Base-by-base conservation (phyloP, 2,888 invertebrate genomes). In the Papilio protenor region DNA sequence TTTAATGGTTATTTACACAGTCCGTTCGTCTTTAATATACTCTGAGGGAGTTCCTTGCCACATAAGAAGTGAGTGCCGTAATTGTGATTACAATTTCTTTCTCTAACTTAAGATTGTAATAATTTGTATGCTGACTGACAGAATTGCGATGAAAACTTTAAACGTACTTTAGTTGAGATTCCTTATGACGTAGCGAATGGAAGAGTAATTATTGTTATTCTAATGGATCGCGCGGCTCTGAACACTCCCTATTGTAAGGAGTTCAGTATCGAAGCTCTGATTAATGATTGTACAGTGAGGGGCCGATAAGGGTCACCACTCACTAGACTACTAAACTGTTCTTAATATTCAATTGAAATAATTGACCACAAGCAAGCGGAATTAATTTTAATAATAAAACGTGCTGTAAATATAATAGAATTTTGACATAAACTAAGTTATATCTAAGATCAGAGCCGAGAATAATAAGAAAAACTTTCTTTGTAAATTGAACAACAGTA, bases 201-300 rank as follows among this genome's bases (percentile, higher is more conserved):
- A 90, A 92, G 92, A 92, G 91, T 93, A 93, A 94, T 94, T 93
- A 94, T 92, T 92, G 91, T 92, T 94, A 94, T 93, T 94, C 91
- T 92, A 93, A 93, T 93, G 92, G 94, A 90, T 91, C 90, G 90
- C 87, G 88, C 91, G 90, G 90, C 90, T 89, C 89, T 87, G 91
- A 92, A 90, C 92, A 92, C 92, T 90, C 92, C 92, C 94, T 87
- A 92, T 94, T 94, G 94, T 94, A 90, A 91, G 89, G 89, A 92
- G 93, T 91, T 91, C 92, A 90, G 91, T 90, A 93, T 94, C 94
- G 94, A 94, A 93, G 90, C 82, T 85, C 90, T 94, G 94, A 94
- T 94, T 94, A 94, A 94, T 94, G 94, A 90, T 90, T 89, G 90
- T 91, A 89, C 90, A 91, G 89, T 84, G 89, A 91, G 92, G 94